Percentiles rank a stretch among this genome's conserved stretches.
phyloP scores from a whole-genome alignment of 2,888 invertebrate genomes.

The Drosophila eohydei region DNA sequence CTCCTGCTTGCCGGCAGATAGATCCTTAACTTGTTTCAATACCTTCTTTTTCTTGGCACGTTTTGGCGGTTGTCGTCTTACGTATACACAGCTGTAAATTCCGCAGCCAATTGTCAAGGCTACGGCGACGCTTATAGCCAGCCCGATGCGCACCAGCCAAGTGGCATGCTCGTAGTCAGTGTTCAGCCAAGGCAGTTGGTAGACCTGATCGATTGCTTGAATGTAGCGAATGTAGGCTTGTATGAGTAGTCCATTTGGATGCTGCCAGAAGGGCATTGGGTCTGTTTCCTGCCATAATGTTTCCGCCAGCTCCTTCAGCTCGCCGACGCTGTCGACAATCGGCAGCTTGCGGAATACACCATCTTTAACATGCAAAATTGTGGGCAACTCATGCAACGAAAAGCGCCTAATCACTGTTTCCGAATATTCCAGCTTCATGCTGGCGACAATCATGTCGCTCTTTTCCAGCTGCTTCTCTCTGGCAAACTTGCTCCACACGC shows the following conservation, averaged over 20 bases:
- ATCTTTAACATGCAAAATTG: slow-evolving; percentile 38
- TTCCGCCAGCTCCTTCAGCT: slow-evolving; percentile 12
- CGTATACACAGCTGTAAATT: not conserved
- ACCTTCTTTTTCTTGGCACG: not conserved
- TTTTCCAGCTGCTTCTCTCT: not conserved
- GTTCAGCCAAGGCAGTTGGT: not conserved
- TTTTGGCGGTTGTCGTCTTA: not conserved
- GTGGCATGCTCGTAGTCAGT: slow-evolving; percentile 11
- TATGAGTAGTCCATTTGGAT: slow-evolving; percentile 26
- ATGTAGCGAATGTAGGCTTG: slow-evolving; percentile 4
- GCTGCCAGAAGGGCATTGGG: slow-evolving; percentile 33
- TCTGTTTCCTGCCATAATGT: slow-evolving; percentile 4
- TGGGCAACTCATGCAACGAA: slow-evolving; percentile 17
- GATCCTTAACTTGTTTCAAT: not conserved
- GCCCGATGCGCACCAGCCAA: slow-evolving; percentile 22
- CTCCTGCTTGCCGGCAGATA: not conserved
- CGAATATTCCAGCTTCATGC: slow-evolving; percentile 27
- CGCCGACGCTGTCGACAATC: not conserved
- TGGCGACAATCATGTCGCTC: slow-evolving; percentile 19
- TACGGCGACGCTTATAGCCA: slow-evolving; percentile 1
- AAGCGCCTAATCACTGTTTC: slow-evolving; percentile 26
- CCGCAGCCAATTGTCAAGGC: not conserved
- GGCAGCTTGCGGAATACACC: slow-evolving; percentile 35
- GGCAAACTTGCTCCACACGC: slow-evolving; percentile 23
- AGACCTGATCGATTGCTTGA: slow-evolving; percentile 8